Conservation (phyloP, 2,888 invertebrate genomes). For the Melanostoma mellinum region DNA sequence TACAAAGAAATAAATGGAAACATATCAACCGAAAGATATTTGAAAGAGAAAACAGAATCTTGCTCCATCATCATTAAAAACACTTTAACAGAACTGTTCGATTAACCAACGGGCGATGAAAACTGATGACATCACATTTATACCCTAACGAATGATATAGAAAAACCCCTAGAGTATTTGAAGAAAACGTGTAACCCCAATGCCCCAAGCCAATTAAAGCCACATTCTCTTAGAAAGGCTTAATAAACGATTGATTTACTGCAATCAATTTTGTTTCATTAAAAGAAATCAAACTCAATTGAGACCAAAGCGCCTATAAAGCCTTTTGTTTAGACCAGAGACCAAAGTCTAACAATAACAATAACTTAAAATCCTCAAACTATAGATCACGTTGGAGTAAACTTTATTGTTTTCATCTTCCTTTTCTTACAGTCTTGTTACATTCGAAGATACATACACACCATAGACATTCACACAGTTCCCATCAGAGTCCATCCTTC, state of each 20-base stretch:
- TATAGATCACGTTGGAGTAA: slow-evolving; percentile 33
- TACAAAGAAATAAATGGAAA: slow-evolving; percentile 13
- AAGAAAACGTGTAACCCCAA: slow-evolving; percentile 40
- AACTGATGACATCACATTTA: slow-evolving; percentile 51
- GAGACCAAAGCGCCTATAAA: slow-evolving; percentile 27
- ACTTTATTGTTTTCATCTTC: slow-evolving; percentile 6
- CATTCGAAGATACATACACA: slow-evolving; percentile 1
- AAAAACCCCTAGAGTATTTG: neutral
- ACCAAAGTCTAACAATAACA: slow-evolving; percentile 26
- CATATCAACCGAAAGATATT: neutral
- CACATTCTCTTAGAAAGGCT: slow-evolving; percentile 47
- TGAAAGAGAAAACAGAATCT: slow-evolving; percentile 16
- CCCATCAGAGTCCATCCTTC: neutral
- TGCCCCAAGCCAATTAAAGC: slow-evolving; percentile 64
- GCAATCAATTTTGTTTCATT: slow-evolving; percentile 73
- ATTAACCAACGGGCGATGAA: slow-evolving; percentile 57
- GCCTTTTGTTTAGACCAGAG: neutral
- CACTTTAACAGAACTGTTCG: slow-evolving; percentile 44
- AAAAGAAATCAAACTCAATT: slow-evolving; percentile 72
- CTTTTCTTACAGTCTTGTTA: neutral
- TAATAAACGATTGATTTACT: slow-evolving; percentile 71
- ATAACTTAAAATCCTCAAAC: slow-evolving; percentile 31
- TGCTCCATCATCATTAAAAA: slow-evolving; percentile 39
- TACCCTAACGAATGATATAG: neutral
- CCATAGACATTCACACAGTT: slow-evolving; percentile 9